These are phyloP conservation scores for Propithecus coquereli DNA, from an alignment of 2,113 vertebrate species.

Conservation along the genomic window DNA sequence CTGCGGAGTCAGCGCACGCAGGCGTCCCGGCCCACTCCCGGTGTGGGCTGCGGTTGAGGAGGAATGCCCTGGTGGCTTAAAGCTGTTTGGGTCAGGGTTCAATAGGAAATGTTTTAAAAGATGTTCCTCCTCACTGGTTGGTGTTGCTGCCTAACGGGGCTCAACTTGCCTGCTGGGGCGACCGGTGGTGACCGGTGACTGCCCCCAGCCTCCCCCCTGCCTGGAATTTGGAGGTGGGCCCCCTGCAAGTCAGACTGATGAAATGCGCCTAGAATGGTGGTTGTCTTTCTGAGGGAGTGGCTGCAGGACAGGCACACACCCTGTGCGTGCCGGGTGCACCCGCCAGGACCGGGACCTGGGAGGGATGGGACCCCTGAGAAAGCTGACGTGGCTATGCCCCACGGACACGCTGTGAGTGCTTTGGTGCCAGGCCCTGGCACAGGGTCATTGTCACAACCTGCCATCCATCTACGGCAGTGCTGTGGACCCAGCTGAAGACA, in stretches of 20 bases:
- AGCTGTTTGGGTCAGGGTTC: not conserved
- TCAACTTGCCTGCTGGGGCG: not conserved
- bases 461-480: too few species aligned
- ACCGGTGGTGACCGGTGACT: not conserved
- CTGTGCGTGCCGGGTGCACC: accelerated
- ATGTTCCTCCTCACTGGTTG: not conserved
- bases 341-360: not conserved
- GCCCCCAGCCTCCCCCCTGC: accelerated
- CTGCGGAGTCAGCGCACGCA: accelerated
- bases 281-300: not conserved
- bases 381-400: too few species aligned
- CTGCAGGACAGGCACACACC: not conserved
- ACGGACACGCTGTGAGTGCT: not conserved
- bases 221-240: not conserved
- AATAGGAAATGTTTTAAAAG: not conserved
- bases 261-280: too few species aligned
- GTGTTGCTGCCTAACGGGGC: not conserved
- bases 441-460: too few species aligned
- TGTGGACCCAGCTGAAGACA: not conserved
- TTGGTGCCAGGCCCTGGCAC: not conserved
- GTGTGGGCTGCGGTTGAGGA: accelerated
- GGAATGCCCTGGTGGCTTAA: not conserved
- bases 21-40: not conserved
- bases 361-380: not conserved
- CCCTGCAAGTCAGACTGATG: not conserved